Evolutionary conservation across 2,797 vertebrate genomes (phyloP), one percentile per base, ranked within the genome.

Genomic region (Bovichtus diacanthus): DNA sequence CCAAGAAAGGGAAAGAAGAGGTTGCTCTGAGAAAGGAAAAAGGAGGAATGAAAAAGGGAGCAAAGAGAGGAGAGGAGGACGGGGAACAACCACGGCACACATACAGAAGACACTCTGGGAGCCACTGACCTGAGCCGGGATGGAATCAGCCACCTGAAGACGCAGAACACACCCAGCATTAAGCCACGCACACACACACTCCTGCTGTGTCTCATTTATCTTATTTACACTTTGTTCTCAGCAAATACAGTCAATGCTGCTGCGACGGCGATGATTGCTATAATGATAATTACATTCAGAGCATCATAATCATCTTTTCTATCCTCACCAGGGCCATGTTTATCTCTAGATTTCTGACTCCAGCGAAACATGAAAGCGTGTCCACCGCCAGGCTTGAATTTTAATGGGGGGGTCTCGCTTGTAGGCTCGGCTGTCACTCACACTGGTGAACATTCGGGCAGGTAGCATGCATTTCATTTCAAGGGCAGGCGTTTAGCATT

Each of bases 101-200:
- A 79, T 13, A 91, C 69, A 72, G 53, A 84, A 70, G 70, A 86
- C 69, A 80, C 75, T 61, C 81, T 81, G 81, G 86, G 69, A 78
- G 75, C 80, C 83, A 95, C 94, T 96, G 90, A 96, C 95, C 95
- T 95, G 94, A 85, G 94, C 95, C 2, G 94, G 95, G 84, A 95
- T 94, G 88, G 95, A 95, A 77, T 95, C 95, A 74, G 94, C 92
- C 90, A 95, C 94, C 95, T 95, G 87, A 82, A 93, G 94, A 94
- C 31, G 90, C 75, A 93, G 78, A 95, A 93, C 89, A 95, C 87
- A 95, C 88, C 82, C 75, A 90, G 60, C 43, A 80, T 94, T 95
- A 95, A 92, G 78, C 77, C 84, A 88, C 84, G 43, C 77, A 67
- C 41, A 86, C 86, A 79, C 87, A 77, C 79, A 80, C 75, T 1